Evolutionary conservation across 2,888 invertebrate species (phyloP), one percentile per base, ranked within the genome.

Genomic region (Elegia similella): DNA sequence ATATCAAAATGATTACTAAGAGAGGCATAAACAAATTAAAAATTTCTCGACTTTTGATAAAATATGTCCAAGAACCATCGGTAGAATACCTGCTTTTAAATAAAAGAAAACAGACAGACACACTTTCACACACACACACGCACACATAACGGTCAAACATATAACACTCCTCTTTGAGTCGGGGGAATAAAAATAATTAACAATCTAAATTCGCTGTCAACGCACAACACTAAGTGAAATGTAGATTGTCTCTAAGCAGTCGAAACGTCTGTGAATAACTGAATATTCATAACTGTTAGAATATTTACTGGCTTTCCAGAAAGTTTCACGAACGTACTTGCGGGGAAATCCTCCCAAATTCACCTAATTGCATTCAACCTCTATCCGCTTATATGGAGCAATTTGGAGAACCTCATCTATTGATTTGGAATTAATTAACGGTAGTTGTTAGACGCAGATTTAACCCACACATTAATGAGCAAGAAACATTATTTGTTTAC

Each of bases 231-330:
- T 50, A 50, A 50, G 50, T 16, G 34, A 34, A 50, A 50, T 50
- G 50, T 50, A 50, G 50, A 50, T 50, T 34, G 43, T 55, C 54
- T 43, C 53, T 55, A 46, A 55, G 54, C 44, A 34, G 30, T 34
- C 32, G 46, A 55, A 55, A 46, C 54, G 44, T 55, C 54, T 55
- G 54, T 32, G 54, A 44, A 34, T 44, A 42, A 32, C 32, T 44
- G 54, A 55, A 55, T 55, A 55, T 55, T 55, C 54, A 55, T 55
- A 44, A 55, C 43, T 32, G 54, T 55, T 55, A 55, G 54, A 55
- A 55, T 55, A 55, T 55, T 55, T 55, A 55, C 44, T 32, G 46
- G 44, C 44, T 32, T 34, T 13, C 17, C 44, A 7, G 23, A 30
- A 55, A 55, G 32, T 55, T 55, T 15, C 17, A 15, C 30, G 44